Evolutionary conservation across 2,797 vertebrate genomes (phyloP), one percentile per base, ranked within the genome.

Genomic region (Chloroceryle amazona): DNA sequence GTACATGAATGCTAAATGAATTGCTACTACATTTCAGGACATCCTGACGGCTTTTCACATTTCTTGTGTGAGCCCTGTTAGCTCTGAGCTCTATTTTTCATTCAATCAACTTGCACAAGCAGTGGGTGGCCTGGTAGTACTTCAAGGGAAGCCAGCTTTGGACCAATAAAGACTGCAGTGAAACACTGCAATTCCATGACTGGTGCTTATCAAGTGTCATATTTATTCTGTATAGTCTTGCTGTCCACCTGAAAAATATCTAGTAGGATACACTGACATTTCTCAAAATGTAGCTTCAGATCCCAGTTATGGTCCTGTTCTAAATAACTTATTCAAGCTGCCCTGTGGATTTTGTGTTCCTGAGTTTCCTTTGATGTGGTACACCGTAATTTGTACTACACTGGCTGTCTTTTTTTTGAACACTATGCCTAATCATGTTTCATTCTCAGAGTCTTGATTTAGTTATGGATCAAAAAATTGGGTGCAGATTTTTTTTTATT

Each of bases 311-410:
- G 63, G 26, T 95, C 41, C 73, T 87, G 73, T 90, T 92, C 67
- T 73, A 92, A 92, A 72, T 83, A 93, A 93, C 37, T 76, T 93
- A 49, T 71, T 37, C 78, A 93, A 95, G 83, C 57, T 93, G 83
- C 57, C 76, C 35, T 0, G 0, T 44, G 60, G 54, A 66, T 79
- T 95, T 90, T 79, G 31, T 66, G 58, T 93, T 94, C 66, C 68
- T 93, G 42, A 3, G 16, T 90, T 76, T 93, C 75, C 74, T 97
- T 96, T 97, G 90, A 95, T 93, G 91, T 89, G 83, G 81, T 93
- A 47, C 25, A n/a, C 25, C 63, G 74, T 87, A 93, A 96, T 96
- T 96, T 95, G 95, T 95, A 94, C 66, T 90, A 72, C 58, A 74
- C 33, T 70, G 51, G 26, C 66, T 81, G 76, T 54, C 47, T 93